phyloP scores from a whole-genome alignment of 2,113 vertebrate species.

The Herpailurus yagouaroundi region DNA sequence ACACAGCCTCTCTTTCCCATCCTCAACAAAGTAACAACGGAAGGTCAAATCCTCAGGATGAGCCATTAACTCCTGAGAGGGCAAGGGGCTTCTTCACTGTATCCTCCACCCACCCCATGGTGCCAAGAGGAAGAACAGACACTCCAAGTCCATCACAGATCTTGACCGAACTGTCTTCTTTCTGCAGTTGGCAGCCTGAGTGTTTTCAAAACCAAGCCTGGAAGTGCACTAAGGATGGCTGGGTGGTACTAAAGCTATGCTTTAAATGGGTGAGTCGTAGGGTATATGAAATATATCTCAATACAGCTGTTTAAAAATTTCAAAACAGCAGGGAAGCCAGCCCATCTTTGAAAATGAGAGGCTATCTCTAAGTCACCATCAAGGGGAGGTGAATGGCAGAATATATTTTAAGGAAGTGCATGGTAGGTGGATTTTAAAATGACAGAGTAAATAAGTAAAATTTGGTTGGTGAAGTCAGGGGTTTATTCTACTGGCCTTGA shows the following conservation, averaged over 20 bases:
- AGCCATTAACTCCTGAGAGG: background rate
- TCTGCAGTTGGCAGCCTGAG: background rate
- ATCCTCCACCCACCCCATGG: background rate
- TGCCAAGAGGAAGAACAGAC: background rate
- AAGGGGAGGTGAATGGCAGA: background rate
- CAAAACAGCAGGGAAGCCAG: background rate
- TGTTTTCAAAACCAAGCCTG: background rate
- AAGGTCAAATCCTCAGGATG: background rate
- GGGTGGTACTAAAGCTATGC: background rate
- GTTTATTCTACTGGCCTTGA: background rate
- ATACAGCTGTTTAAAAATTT: background rate
- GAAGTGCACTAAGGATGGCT: background rate
- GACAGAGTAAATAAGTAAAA: conserved; percentile 39
- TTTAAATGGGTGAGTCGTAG: background rate
- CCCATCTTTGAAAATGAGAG: background rate
- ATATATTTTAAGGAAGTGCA: background rate
- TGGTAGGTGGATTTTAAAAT: background rate
- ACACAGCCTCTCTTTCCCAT: background rate
- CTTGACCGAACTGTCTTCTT: background rate
- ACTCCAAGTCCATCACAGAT: background rate
- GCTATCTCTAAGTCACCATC: background rate
- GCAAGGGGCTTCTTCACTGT: background rate
- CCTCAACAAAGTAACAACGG: background rate
- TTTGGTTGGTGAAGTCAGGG: background rate
- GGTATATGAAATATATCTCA: background rate